Percentiles rank a stretch among this genome's conserved stretches.
These are phyloP conservation scores for Drosophila dives DNA, from an alignment of 2,888 invertebrate genomes.

Conservation along the genomic window DNA sequence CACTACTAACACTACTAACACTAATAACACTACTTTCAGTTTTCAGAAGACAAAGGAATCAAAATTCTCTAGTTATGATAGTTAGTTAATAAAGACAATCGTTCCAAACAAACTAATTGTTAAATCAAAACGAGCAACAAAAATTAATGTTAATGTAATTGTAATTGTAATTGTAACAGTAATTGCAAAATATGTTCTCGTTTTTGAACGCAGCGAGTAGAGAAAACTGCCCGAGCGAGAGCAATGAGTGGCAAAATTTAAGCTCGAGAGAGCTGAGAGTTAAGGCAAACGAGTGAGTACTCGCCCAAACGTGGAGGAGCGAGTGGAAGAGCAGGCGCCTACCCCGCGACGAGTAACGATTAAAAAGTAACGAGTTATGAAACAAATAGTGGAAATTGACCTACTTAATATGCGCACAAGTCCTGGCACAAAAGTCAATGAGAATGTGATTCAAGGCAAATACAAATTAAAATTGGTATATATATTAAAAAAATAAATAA, in stretches of 20 bases:
- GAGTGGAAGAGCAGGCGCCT: background rate
- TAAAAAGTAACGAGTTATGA: background rate
- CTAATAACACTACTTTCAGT: conserved; percentile 35
- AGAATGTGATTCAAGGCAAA: conserved; percentile 20
- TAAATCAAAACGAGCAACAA: conserved; percentile 51
- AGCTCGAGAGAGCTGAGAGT: background rate
- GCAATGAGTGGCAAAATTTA: background rate
- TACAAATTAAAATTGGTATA: conserved; percentile 7
- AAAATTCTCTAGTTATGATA: conserved; percentile 40
- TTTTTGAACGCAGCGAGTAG: conserved; percentile 11
- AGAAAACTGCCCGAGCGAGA: conserved; percentile 1
- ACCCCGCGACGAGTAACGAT: background rate
- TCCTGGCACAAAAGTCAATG: conserved; percentile 6
- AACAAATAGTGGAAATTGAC: background rate
- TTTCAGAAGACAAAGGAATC: conserved; percentile 26
- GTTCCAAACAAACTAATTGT: conserved; percentile 40
- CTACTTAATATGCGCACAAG: conserved; percentile 3
- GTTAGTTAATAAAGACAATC: conserved; percentile 50
- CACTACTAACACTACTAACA: conserved; percentile 28
- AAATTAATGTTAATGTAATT: conserved; percentile 34
- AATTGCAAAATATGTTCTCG: conserved; percentile 30
- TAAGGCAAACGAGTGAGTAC: background rate
- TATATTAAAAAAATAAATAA: background rate
- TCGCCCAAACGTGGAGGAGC: background rate
- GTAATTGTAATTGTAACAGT: conserved; percentile 29